Base-by-base conservation (phyloP, 2,888 invertebrate genomes). In the Brachylomia viminalis region DNA sequence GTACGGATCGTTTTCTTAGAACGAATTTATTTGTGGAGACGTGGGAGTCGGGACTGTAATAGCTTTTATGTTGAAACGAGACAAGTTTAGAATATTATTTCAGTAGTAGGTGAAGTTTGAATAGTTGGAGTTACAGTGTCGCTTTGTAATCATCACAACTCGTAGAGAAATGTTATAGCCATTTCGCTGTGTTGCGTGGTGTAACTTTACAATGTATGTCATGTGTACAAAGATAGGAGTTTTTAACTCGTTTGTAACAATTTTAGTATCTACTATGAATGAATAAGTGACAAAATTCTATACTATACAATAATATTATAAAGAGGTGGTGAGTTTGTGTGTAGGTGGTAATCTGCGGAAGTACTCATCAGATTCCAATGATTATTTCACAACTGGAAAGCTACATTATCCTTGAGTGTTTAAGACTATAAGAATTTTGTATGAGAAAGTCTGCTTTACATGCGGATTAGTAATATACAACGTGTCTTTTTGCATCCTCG, bases 11-110 rank as follows among this genome's bases (percentile, higher is more conserved):
- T 47, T 78, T 84, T 80, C 84, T 77, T n/a, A 72, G 69, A 80
- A 64, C 47, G 54, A 80, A 83, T 87, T 75, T 86, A 83, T 87
- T 70, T 80, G 71, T 68, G 68, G 62, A 80, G 77, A 80, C 61
- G 65, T 49, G 27, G 42, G 45, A 78, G 61, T 59, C 68, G 64
- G 61, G 58, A 70, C 23, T 42, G 54, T 76, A 73, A 70, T 74
- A 70, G 81, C 75, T 78, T 45, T 79, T 65, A 62, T 61, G 61
- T 64, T 38, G 65, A 66, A 67, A 75, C 58, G 52, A 76, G 75
- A 86, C 81, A 70, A 85, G 77, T 77, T 85, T 77, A 80, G 75
- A 75, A 77, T 86, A 83, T 79, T 77, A 82, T 85, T 81, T 77
- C 45, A 68, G 62, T 74, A 38, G 59, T 75, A 52, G 45, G 47